Conservation (phyloP, 2,797 vertebrate species). For the Botia almorhae region DNA sequence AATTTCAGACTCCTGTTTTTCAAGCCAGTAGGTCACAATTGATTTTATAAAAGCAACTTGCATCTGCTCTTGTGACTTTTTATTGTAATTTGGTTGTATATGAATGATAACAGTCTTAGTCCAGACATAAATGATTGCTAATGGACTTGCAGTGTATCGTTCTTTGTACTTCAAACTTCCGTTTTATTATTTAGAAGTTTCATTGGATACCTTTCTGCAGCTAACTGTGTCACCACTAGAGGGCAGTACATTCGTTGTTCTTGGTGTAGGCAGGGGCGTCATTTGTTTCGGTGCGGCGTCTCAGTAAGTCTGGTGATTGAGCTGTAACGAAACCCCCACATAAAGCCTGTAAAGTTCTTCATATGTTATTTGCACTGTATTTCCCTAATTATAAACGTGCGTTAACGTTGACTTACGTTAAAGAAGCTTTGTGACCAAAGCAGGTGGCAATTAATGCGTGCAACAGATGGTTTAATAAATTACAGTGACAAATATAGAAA, state of each 20-base stretch:
- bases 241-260: slow-evolving; percentile 17
- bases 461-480: background rate
- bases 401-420: too few species aligned
- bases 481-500: background rate
- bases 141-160: background rate
- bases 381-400: too few species aligned
- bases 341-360: too few species aligned
- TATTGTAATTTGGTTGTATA: background rate
- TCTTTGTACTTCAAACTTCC: background rate
- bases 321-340: background rate
- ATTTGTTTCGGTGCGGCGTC: background rate
- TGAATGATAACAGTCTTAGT: background rate
- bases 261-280: background rate
- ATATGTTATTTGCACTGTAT: too few species aligned
- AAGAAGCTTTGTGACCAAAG: background rate
- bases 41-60: background rate
- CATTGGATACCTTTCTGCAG: background rate
- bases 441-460: background rate
- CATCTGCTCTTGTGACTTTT: background rate
- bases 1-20: background rate
- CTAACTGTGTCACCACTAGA: slow-evolving; percentile 30
- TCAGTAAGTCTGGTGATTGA: background rate
- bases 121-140: background rate
- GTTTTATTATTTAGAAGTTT: background rate
- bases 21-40: too few species aligned